Evolutionary conservation across 2,113 vertebrate genomes (phyloP), one percentile per base, ranked within the genome.

Genomic region (Verasper variegatus): DNA sequence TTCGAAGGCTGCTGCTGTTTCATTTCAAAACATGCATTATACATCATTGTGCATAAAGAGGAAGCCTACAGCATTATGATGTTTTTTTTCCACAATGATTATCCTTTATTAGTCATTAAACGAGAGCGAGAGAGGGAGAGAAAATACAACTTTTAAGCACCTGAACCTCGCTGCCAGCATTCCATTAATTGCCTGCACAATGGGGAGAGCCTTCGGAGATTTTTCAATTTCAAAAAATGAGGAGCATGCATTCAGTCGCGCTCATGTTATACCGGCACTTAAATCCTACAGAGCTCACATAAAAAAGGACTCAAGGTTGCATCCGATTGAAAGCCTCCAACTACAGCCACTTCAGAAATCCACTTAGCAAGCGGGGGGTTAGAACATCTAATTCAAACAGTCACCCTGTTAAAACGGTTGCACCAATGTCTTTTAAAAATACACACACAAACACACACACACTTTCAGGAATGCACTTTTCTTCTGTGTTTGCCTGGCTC

Each of bases 171-270:
- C 93, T 94, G 88, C 89, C 87, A 95, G 93, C 93, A 94, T 95
- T 94, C 93, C 92, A 94, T 95, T 95, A 95, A 95, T 95, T 95
- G 94, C 93, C 89, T 82, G 85, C 89, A 95, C 94, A 95, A 95
- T 94, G 81, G 91, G 84, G 78, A 86, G 89, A 92, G 91, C 92
- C 93, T 94, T 93, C 88, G 89, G 92, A 92, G 91, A 93, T 93
- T 95, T 95, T 95, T 95, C 93, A 92, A 94, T 94, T 95, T 94
- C 69, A 92, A 91, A 92, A 93, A 94, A 92, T 88, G 91, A 93
- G 88, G 92, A 92, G 91, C 92, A 91, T 91, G 91, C 89, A 95
- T 95, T 95, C 94, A 95, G 92, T 84, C 82, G 87, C 85, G 86
- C 92, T 92, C 92, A 94, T 93, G 94, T 93, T 93, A 94, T 93